These are phyloP conservation scores for Quiscalus mexicanus DNA, from an alignment of 2,113 vertebrate genomes.

Conservation along the genomic window DNA sequence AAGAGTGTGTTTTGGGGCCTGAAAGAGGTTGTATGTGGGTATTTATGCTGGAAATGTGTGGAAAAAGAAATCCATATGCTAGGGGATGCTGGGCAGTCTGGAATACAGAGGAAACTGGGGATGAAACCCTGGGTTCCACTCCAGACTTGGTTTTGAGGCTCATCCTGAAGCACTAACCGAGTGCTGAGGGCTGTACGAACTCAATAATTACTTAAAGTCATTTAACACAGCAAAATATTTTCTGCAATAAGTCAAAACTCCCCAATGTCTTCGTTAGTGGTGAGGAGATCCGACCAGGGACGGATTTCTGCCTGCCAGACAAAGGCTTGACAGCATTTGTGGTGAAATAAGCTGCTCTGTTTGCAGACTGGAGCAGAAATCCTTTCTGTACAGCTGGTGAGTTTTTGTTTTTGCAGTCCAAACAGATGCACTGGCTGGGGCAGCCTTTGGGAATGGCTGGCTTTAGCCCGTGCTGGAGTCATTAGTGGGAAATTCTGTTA, in stretches of 20 bases:
- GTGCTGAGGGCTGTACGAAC: not conserved
- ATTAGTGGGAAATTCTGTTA: not conserved
- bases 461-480: not conserved
- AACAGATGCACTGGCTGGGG: not conserved
- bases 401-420: slow-evolving; percentile 8
- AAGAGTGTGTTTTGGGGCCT: not conserved
- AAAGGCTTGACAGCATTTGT: not conserved
- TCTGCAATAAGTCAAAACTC: not conserved
- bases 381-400: slow-evolving; percentile 45
- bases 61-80: not conserved
- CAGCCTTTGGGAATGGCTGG: not conserved
- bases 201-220: not conserved
- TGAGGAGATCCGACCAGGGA: slow-evolving; percentile 11
- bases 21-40: not conserved
- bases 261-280: not conserved
- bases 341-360: not conserved
- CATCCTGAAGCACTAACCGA: not conserved
- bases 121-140: not conserved
- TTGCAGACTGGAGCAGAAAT: slow-evolving; percentile 39
- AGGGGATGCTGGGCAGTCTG: not conserved
- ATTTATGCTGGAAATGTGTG: not conserved
- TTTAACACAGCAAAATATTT: not conserved
- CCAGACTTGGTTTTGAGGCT: not conserved
- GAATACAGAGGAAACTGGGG: not conserved
- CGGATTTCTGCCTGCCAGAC: not conserved